These are phyloP conservation scores for Junonia oenone DNA, from an alignment of 2,888 invertebrate species.

Conservation along the genomic window DNA sequence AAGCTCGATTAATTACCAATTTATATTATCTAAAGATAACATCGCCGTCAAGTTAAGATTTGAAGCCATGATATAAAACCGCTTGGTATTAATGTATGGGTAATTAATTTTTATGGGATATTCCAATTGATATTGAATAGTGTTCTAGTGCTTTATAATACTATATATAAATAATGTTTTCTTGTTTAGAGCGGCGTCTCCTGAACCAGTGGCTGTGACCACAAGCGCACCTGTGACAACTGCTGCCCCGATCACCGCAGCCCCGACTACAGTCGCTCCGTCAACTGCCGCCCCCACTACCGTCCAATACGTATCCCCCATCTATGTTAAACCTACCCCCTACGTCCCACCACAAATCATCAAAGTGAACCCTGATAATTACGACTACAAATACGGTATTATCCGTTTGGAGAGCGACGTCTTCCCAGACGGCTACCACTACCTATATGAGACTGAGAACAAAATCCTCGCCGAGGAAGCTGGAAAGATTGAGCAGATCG, in stretches of 20 bases:
- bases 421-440: conserved; percentile 62
- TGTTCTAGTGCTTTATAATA: no score
- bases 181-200: neutral
- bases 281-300: conserved; percentile 14
- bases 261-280: no score
- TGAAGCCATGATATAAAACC: no score
- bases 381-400: conserved; percentile 62
- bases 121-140: no score
- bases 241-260: conserved; percentile 3
- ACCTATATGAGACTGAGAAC: conserved; percentile 69
- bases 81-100: no score
- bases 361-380: conserved; percentile 11
- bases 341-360: conserved; percentile 11
- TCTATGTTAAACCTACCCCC: conserved; percentile 20
- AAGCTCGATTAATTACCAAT: neutral
- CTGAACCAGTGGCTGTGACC: neutral
- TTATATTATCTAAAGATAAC: neutral
- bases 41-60: no score
- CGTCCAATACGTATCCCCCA: conserved; percentile 11
- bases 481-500: conserved; percentile 54
- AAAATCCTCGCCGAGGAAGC: conserved; percentile 68
- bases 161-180: no score
- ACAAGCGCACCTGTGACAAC: conserved; percentile 6
- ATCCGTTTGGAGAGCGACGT: conserved; percentile 60
- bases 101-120: no score